Base-by-base conservation (phyloP, 2,797 vertebrate genomes). In the Xenentodon cancila region DNA sequence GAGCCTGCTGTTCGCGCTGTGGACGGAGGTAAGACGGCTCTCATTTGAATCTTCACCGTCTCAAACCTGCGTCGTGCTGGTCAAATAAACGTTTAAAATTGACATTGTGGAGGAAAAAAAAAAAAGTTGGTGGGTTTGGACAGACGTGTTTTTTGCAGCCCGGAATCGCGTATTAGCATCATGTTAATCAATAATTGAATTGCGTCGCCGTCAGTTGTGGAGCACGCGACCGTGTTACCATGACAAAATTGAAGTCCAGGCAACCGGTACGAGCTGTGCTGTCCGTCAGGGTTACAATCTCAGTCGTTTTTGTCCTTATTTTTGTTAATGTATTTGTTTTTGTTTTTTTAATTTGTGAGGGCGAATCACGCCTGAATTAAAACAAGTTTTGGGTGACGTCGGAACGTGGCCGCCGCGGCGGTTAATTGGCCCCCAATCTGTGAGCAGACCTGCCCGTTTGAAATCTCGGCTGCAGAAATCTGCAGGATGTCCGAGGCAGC, bases 1-100 rank as follows among this genome's bases (percentile, higher is more conserved):
- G 85, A 89, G 91, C 82, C 91, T 94, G 91, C 92, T 96, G 89
- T 91, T 96, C 90, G 93, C 94, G 93, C 91, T 93, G 85, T 94
- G 94, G 92, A 92, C 92, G 78, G 86, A 95, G 95, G 95, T 96
- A 94, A 92, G 92, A 40, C 37, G 53, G 37, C 60, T 64, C 51
- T 43, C 4, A 11, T 65, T 81, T 67, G 1, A 6, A 19, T 43
- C 9, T 4, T 3, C 6, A 7, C 17, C 16, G 13, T 40, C 37
- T 40, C 4, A 40, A 5, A 13, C 37, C 34, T 11, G 13, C 13
- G 15, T 16, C 4, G 13, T 13, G 13, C 8, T 40, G 13, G 13
- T 15, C 13, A 16, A 40, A 40, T 40, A 25, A 62, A 66, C 80
- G 61, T 76, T 66, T 25, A 48, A 73, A 66, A 77, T 43, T 9